These are phyloP conservation scores for Gymnocypris eckloni DNA, from an alignment of 2,797 vertebrate genomes.

Conservation along the genomic window DNA sequence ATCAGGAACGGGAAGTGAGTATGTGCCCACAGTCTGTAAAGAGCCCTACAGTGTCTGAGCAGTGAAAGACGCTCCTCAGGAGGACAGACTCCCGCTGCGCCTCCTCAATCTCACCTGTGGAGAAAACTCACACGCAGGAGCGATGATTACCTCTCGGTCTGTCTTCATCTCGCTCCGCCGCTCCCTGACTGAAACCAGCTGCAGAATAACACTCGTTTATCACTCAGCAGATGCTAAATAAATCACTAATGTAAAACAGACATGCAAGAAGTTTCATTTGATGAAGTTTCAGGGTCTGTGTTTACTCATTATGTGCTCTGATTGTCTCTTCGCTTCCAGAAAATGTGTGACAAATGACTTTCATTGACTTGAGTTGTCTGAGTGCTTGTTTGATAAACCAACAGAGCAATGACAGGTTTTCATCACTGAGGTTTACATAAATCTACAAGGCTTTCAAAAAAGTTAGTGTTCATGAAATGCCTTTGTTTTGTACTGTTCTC, in stretches of 20 bases:
- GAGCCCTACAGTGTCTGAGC: neutral
- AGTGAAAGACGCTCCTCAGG: neutral
- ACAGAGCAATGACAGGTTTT: neutral
- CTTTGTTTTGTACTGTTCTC: too few species aligned
- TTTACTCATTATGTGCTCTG: conserved; percentile 2
- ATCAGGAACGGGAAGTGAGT: neutral
- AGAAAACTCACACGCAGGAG: neutral
- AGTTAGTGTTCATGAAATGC: too few species aligned
- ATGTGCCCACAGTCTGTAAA: neutral
- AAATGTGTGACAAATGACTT: neutral
- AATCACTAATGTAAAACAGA: neutral
- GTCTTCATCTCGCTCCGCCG: neutral
- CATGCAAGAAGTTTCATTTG: neutral
- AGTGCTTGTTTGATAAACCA: neutral
- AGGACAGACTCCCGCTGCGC: neutral
- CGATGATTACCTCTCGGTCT: neutral
- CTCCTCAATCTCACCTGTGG: conserved; percentile 14
- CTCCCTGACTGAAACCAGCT: neutral
- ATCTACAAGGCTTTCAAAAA: neutral
- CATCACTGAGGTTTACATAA: neutral
- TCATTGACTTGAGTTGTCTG: conserved; percentile 5
- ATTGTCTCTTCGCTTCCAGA: neutral
- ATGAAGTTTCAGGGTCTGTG: conserved; percentile 9
- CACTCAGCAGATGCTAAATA: neutral
- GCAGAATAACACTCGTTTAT: conserved; percentile 19